Evolutionary conservation across 2,113 vertebrate species (phyloP).

Genomic region (Drymodes brunneopygia): DNA sequence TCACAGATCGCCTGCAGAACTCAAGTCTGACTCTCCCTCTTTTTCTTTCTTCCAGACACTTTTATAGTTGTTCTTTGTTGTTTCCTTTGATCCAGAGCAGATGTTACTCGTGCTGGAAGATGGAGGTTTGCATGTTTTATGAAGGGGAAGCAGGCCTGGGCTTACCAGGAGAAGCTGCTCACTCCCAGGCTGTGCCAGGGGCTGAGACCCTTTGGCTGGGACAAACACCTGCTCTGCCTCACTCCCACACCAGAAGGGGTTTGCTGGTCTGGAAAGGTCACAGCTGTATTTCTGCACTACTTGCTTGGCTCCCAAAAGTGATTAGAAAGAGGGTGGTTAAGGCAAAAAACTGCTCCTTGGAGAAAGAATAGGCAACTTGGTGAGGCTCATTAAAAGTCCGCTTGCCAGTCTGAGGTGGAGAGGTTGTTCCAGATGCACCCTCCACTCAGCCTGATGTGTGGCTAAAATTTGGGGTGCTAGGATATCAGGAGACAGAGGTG

Average conservation of each 20-base stretch:
- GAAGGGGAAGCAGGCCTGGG: not conserved
- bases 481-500: not conserved
- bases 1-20: slow-evolving; percentile 20
- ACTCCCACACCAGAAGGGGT: not conserved
- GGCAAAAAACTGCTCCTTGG: not conserved
- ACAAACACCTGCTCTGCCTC: not conserved
- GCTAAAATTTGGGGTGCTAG: not conserved
- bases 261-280: not conserved
- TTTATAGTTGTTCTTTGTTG: slow-evolving; percentile 32
- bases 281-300: rapidly evolving
- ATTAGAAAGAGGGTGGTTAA: not conserved
- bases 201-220: not conserved
- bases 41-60: not conserved
- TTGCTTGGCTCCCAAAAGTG: not conserved
- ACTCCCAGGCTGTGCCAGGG: not conserved
- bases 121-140: slow-evolving; percentile 19
- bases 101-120: not conserved
- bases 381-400: not conserved
- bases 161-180: not conserved
- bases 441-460: rapidly evolving
- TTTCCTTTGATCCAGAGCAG: slow-evolving; percentile 48
- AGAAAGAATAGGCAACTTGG: not conserved
- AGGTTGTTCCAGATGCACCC: rapidly evolving
- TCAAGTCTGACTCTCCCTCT: not conserved
- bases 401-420: not conserved